phyloP scores from a whole-genome alignment of 2,797 vertebrate genomes.

The Hephaestus fuliginosus region DNA sequence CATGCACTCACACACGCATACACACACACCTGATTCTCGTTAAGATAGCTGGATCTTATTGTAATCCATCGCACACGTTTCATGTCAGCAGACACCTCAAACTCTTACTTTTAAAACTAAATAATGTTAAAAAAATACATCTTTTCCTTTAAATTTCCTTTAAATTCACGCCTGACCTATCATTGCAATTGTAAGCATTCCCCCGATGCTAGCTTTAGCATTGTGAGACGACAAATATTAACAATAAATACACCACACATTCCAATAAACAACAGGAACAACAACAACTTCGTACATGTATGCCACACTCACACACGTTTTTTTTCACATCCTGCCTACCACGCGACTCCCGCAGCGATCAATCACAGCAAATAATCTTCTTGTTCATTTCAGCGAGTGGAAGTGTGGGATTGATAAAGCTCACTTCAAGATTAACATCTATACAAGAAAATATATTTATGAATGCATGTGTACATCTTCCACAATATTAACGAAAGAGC shows the following conservation, averaged over 20 bases:
- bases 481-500: constrained; percentile 50
- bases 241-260: constrained; percentile 62
- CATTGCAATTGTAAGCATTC: constrained; percentile 75
- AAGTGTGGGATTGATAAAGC: constrained; percentile 67
- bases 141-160: constrained; percentile 67
- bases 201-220: constrained; percentile 79
- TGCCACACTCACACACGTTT: constrained; percentile 5
- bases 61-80: constrained; percentile 35
- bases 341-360: constrained; percentile 28
- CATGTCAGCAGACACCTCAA: constrained; percentile 43
- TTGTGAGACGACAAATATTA: constrained; percentile 67
- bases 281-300: constrained; percentile 30
- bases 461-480: constrained; percentile 53
- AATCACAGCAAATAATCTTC: constrained; percentile 39
- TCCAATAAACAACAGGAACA: constrained; percentile 16
- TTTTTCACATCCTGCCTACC: constrained; percentile 15
- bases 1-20: neutral
- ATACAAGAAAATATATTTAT: constrained; percentile 60
- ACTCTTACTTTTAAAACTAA: constrained; percentile 66
- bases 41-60: constrained; percentile 44
- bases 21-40: constrained; percentile 38
- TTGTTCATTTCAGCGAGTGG: constrained; percentile 68
- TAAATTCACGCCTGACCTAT: constrained; percentile 79
- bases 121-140: constrained; percentile 83
- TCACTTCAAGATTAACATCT: constrained; percentile 65